Percentiles rank a stretch among this genome's conserved stretches.
Evolutionary conservation across 2,113 vertebrate genomes (phyloP).

Genomic region (Euleptes europaea): DNA sequence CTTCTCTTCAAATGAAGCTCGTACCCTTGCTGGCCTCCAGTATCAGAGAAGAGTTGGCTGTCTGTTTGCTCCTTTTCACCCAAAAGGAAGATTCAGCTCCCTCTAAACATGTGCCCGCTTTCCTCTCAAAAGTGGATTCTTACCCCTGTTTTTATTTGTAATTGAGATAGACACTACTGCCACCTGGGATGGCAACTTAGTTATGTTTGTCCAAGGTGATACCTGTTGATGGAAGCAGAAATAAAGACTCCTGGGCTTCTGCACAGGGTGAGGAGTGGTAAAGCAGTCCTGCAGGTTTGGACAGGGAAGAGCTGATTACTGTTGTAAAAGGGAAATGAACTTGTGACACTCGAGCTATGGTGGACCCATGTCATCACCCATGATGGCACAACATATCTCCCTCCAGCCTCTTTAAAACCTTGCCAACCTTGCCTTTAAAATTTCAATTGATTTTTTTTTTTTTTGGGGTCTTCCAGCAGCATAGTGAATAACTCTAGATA

Average conservation of each 20-base stretch:
- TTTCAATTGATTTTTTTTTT: background rate
- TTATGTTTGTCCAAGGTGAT: conserved; percentile 67
- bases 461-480: too few species aligned
- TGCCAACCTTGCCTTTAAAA: background rate
- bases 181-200: background rate
- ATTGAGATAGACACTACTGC: background rate
- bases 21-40: background rate
- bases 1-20: too few species aligned
- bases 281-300: background rate
- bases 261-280: background rate
- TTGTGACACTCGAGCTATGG: background rate
- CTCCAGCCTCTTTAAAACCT: background rate
- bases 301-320: background rate
- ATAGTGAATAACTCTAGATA: background rate
- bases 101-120: too few species aligned
- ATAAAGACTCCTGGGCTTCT: background rate
- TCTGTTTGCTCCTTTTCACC: too few species aligned
- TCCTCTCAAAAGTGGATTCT: too few species aligned
- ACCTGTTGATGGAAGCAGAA: conserved; percentile 67
- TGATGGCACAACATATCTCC: background rate
- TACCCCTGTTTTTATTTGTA: too few species aligned
- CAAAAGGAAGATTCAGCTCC: too few species aligned
- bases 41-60: background rate
- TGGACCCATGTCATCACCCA: background rate
- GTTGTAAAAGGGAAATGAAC: background rate